Evolutionary conservation across 2,797 vertebrate genomes (phyloP).

Genomic region (Brotula barbata): DNA sequence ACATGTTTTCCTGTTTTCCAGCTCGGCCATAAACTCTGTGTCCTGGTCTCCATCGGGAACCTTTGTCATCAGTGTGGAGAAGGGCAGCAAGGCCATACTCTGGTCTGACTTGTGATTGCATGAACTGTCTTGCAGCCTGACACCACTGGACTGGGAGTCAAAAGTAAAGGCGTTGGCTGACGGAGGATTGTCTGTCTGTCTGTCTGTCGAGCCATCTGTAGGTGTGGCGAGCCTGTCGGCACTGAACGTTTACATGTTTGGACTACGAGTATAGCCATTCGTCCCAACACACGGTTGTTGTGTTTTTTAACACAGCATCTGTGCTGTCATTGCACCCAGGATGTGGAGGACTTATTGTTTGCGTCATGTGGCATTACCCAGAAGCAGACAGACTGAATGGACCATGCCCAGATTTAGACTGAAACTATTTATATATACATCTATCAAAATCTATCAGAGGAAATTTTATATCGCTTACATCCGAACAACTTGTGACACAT

Average conservation of each 20-base stretch:
- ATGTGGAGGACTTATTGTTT: neutral
- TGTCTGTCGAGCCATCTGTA: no score
- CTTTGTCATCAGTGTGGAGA: slow-evolving; percentile 92
- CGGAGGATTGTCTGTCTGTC: no score
- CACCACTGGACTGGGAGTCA: neutral
- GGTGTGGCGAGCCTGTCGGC: neutral
- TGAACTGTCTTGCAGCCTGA: neutral
- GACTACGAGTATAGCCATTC: no score
- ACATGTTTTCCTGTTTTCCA: slow-evolving; percentile 53
- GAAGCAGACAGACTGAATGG: neutral
- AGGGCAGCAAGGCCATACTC: slow-evolving; percentile 89
- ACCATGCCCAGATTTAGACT: neutral
- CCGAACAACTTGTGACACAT: neutral
- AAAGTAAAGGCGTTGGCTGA: no score
- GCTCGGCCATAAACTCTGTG: slow-evolving; percentile 91
- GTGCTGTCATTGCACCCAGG: neutral
- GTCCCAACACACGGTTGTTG: no score
- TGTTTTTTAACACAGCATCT: neutral
- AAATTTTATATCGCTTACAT: neutral
- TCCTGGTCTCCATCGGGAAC: slow-evolving; percentile 91
- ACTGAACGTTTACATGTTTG: neutral
- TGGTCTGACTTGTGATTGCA: slow-evolving; percentile 90
- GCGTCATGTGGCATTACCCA: neutral
- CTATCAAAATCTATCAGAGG: neutral
- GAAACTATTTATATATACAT: neutral